Evolutionary conservation across 2,113 vertebrate genomes (phyloP).

Genomic region (Oxygymnocypris stewartii): DNA sequence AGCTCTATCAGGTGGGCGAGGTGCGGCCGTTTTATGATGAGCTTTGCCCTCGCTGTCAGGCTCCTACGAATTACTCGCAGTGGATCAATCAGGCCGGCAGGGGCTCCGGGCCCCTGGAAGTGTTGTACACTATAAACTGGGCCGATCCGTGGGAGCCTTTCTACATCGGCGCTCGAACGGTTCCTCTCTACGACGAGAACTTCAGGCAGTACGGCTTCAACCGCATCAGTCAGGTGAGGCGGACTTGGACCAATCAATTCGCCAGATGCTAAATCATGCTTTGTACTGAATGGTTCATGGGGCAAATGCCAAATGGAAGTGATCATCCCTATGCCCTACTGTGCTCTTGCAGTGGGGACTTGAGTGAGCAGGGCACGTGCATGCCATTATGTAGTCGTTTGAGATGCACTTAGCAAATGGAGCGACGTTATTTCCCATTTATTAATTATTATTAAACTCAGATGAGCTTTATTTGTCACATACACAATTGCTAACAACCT

Average conservation of each 20-base stretch:
- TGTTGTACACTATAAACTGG: constrained; percentile 82
- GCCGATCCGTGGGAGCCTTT: constrained; percentile 91
- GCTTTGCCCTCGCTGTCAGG: constrained; percentile 86
- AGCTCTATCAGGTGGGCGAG: constrained; percentile 87
- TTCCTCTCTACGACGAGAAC: constrained; percentile 83
- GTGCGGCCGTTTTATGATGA: constrained; percentile 89
- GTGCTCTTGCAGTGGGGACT: too few relatives aligned
- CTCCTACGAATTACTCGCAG: constrained; percentile 87
- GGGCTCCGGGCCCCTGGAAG: constrained; percentile 67
- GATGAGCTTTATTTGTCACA: too few relatives aligned
- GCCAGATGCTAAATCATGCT: not conserved
- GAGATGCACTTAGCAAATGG: too few relatives aligned
- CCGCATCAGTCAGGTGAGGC: constrained; percentile 86
- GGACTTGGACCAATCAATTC: not conserved
- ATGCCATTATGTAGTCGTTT: too few relatives aligned
- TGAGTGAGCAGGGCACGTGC: too few relatives aligned
- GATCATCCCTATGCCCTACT: too few relatives aligned
- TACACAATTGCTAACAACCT: too few relatives aligned
- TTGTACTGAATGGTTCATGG: too few relatives aligned
- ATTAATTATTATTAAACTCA: too few relatives aligned
- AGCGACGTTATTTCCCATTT: too few relatives aligned
- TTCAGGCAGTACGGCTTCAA: constrained; percentile 94
- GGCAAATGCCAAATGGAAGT: too few relatives aligned
- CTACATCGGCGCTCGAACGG: constrained; percentile 80
- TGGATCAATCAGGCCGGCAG: constrained; percentile 81